Base-by-base conservation (phyloP, 2,888 invertebrate species). In the Leucoptera coffeella region DNA sequence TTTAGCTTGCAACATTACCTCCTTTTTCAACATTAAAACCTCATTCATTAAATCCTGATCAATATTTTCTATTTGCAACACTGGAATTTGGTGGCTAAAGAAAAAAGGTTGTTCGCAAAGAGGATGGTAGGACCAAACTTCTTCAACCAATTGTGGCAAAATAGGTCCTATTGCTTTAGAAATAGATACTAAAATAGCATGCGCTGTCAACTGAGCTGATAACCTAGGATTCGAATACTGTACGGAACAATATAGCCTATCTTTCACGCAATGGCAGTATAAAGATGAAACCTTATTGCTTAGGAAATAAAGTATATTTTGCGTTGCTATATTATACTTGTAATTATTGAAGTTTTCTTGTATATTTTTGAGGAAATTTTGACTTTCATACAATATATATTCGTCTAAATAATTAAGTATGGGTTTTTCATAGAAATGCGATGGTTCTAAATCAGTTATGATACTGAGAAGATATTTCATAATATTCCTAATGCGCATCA, bases 131-230 rank as follows among this genome's bases (percentile, higher is more conserved):
- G 58, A 56, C 78, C 78, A 78, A 4, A 64, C 78, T 62, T 96
- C 95, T 60, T 95, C 94, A 1, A 85, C 75, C 33, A 96, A 55
- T 64, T 90, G 88, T 0, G 95, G 95, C 26, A 88, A 51, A 39
- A 96, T 81, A 1, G 95, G 93, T 30, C 86, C 91, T 35, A 92
- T 45, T 1, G 77, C 64, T 45, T 78, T 78, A 5, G 75, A 72
- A 1, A 94, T 45, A 27, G 78, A 65, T 23, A 79, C 60, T 35
- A 92, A 75, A 37, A 86, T 74, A 38, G 83, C 77, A 35, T 77
- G 73, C 15, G 89, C 55, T 0, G 85, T 82, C 35, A 77, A 74
- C 31, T 85, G 82, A 14, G 81, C 82, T 0, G 82, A 75, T 26
- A 73, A 50, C 35, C 92, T 69, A 23, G 74, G 64, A 0, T 60